A percentile compares a stretch with the other conserved stretches of the same genome.
These are phyloP conservation scores for Sparus aurata DNA, from an alignment of 2,797 vertebrate genomes.

Conservation along the genomic window DNA sequence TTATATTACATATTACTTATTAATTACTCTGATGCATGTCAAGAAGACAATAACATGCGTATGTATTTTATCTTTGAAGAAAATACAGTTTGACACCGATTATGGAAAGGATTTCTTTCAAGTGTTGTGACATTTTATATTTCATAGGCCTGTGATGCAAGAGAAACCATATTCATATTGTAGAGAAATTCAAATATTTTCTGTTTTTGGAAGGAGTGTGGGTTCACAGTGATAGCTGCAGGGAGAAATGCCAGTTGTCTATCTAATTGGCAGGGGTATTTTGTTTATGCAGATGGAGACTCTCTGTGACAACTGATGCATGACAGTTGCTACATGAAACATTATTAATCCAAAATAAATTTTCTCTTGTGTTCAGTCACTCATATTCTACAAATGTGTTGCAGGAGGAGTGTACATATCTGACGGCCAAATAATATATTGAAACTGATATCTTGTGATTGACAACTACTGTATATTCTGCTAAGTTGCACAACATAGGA, in stretches of 20 bases:
- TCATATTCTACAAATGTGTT: slow-evolving; percentile 49
- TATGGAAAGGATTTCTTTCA: not conserved
- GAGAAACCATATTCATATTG: slow-evolving; percentile 7
- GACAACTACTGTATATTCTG: slow-evolving; percentile 26
- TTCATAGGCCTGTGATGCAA: slow-evolving; percentile 15
- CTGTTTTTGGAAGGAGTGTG: slow-evolving; percentile 36
- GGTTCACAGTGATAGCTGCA: slow-evolving; percentile 63
- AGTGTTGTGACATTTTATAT: not conserved
- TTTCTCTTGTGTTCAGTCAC: slow-evolving; percentile 41
- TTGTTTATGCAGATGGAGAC: slow-evolving; percentile 74
- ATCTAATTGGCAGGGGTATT: slow-evolving; percentile 73
- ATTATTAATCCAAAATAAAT: slow-evolving; percentile 73
- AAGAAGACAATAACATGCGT: not conserved
- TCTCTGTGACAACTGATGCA: slow-evolving; percentile 71
- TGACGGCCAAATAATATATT: slow-evolving; percentile 34
- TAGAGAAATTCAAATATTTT: slow-evolving; percentile 25
- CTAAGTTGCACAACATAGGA: not conserved
- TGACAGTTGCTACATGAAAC: slow-evolving; percentile 71
- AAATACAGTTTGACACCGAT: no score
- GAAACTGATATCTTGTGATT: slow-evolving; percentile 33
- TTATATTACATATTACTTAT: no score
- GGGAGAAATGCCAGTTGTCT: slow-evolving; percentile 69
- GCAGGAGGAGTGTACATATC: slow-evolving; percentile 30
- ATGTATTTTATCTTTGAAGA: not conserved
- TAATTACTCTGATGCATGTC: not conserved